Conservation (phyloP, 2,113 vertebrate genomes). For the Mungos mungo region DNA sequence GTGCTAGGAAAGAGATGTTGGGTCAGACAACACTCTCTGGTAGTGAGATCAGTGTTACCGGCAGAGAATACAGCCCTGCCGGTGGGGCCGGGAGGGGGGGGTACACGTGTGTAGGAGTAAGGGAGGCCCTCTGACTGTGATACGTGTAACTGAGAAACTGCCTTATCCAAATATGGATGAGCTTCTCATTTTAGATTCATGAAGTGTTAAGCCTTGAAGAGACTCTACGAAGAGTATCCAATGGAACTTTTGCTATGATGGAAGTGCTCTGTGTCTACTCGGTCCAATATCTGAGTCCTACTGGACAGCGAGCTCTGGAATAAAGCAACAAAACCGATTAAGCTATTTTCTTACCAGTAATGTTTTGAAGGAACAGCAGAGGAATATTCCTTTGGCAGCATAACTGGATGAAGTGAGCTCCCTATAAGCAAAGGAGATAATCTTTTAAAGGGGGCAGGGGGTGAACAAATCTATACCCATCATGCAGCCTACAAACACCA, state of each 20-base stretch:
- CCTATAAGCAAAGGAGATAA: slow-evolving; percentile 83
- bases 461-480: neutral
- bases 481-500: neutral
- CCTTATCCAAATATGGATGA: neutral
- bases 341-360: slow-evolving; percentile 89
- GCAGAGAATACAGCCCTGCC: rapidly evolving
- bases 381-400: slow-evolving; percentile 98
- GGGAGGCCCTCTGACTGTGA: neutral
- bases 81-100: rapidly evolving
- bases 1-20: neutral
- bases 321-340: neutral
- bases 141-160: neutral
- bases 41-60: neutral
- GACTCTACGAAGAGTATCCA: neutral
- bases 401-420: slow-evolving; percentile 95
- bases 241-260: neutral
- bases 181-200: neutral
- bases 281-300: neutral
- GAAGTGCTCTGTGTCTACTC: neutral
- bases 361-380: slow-evolving; percentile 97
- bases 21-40: neutral
- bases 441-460: neutral
- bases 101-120: rapidly evolving
- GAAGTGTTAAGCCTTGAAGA: neutral
- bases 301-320: neutral